Base-by-base conservation (phyloP, 2,888 invertebrate species). In the Drosophila meridionalis region DNA sequence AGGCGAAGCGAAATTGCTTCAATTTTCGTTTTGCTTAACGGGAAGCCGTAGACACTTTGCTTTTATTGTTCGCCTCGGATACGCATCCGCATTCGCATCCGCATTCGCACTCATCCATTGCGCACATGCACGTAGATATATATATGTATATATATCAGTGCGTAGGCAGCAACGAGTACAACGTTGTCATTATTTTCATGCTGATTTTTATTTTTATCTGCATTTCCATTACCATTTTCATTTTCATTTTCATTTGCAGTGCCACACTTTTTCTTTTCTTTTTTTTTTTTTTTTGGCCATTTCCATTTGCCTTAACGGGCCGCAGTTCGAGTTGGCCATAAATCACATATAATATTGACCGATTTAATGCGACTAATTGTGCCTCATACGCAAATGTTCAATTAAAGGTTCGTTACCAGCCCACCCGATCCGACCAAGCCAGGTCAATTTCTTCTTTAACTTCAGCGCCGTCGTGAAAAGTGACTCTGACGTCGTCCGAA, bases 191-290 rank as follows among this genome's bases (percentile, higher is more conserved):
- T 87, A 90, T 89, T 90, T 84, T 82, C 87, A 87, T 87, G 87
- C 84, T 87, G 89, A 87, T 87, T 87, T 87, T 87, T 90, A 87
- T 87, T 90, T 89, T 87, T 87, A 87, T 87, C 82, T 89, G 87
- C 89, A 83, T 83, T 86, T 89, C 89, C 89, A 90, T 90, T 87
- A 87, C 77, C 89, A 81, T 87, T 89, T 76, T 72, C 88, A 77
- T 77, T 79, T 78, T 60, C 66, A 66, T 79, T 79, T 72, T 58
- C 66, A 53, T 70, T 78, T 69, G 45, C 62, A 53, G 50, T 50
- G 36, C 53, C 59, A 42, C 45, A 61, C 38, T 56, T 14, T 20
- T 38, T 14, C 14, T 34, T 14, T 38, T 12, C 3, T n/a, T 9
- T 14, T 14, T 40, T 40, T 28, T 14, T 9, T 26, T 40, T 36